These are phyloP conservation scores for Chauna torquata DNA, from an alignment of 2,113 vertebrate genomes.

Conservation along the genomic window DNA sequence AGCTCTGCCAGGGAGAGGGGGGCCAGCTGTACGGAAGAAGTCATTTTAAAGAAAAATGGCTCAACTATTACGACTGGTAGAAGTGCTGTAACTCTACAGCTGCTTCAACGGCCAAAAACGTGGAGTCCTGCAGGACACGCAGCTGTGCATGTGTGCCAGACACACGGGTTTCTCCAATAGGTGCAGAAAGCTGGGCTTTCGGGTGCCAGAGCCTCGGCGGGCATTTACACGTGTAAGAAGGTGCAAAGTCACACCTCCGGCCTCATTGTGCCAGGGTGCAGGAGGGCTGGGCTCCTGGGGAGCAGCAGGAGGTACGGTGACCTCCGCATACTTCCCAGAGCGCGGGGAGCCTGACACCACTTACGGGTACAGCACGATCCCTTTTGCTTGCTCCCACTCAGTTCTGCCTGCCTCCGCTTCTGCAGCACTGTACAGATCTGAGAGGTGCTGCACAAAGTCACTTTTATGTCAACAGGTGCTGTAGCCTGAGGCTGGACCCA, in stretches of 20 bases:
- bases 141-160: not conserved
- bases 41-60: not conserved
- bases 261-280: not conserved
- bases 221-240: not conserved
- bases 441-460: too few relatives aligned
- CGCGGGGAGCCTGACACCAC: not conserved
- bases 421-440: not conserved
- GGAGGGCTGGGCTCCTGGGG: not conserved
- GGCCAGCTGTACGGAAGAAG: not conserved
- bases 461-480: not conserved
- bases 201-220: not conserved
- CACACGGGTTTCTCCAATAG: rapidly evolving
- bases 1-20: not conserved
- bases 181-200: not conserved
- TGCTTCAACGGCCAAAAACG: not conserved
- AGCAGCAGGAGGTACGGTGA: not conserved
- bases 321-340: not conserved
- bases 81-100: not conserved
- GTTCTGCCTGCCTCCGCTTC: not conserved
- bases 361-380: rapidly evolving
- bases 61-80: not conserved
- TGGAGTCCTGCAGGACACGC: not conserved
- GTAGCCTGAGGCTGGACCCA: not conserved
- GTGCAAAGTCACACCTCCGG: rapidly evolving
- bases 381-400: not conserved